These are phyloP conservation scores for Melieria crassipennis DNA, from an alignment of 2,888 invertebrate species.

Conservation along the genomic window DNA sequence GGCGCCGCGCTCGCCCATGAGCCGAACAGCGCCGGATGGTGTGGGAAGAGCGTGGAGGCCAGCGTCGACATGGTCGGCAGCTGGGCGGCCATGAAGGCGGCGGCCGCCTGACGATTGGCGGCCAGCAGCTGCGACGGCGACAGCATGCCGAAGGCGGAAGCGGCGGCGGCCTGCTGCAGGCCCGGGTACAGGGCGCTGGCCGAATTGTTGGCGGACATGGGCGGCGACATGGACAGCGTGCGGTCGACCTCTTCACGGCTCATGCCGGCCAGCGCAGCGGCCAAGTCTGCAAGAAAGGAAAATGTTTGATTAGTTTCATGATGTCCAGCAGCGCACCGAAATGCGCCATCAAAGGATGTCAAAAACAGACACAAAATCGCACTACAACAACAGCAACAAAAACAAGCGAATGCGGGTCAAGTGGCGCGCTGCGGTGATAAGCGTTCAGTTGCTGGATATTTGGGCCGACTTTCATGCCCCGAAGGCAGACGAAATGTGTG, in stretches of 20 bases:
- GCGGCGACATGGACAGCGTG: slow-evolving; percentile 61
- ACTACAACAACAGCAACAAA: background rate
- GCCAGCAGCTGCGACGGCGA: slow-evolving; percentile 62
- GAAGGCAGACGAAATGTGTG: background rate
- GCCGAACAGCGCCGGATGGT: slow-evolving; percentile 62
- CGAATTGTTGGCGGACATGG: slow-evolving; percentile 62
- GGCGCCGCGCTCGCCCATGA: slow-evolving; percentile 56
- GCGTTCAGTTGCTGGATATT: too few species aligned
- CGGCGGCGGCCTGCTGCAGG: slow-evolving; percentile 63
- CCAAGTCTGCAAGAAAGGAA: slow-evolving; percentile 53
- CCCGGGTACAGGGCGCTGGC: slow-evolving; percentile 57
- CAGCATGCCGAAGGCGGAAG: slow-evolving; percentile 64
- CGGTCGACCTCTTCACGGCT: slow-evolving; percentile 62
- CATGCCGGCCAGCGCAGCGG: slow-evolving; percentile 65
- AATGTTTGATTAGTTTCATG: slow-evolving; percentile 30
- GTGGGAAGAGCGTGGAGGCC: slow-evolving; percentile 57
- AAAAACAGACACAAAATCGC: slow-evolving; percentile 1
- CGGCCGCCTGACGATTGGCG: slow-evolving; percentile 63
- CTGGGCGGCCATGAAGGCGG: slow-evolving; percentile 59
- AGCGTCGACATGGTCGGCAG: slow-evolving; percentile 65
- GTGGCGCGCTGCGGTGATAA: background rate
- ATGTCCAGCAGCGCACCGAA: background rate
- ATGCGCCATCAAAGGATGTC: background rate
- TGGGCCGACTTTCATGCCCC: background rate
- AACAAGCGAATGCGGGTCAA: background rate